These are phyloP conservation scores for Rhynchopsitta pachyrhyncha DNA, from an alignment of 2,113 vertebrate genomes.

Conservation along the genomic window DNA sequence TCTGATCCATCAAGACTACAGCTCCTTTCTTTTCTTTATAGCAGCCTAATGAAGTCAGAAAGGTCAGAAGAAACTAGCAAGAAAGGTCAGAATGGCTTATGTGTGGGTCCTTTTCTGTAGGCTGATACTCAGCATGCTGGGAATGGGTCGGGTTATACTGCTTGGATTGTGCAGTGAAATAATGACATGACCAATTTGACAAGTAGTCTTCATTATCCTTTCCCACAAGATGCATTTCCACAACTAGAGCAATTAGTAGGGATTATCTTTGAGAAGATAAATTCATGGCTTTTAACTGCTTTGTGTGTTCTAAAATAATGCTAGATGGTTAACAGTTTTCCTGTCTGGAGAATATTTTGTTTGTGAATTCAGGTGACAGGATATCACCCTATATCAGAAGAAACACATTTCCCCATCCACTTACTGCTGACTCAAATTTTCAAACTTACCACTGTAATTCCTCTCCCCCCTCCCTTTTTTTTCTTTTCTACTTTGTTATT, in stretches of 20 bases:
- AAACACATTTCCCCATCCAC: neutral
- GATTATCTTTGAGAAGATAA: constrained; percentile 48
- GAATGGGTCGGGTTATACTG: neutral
- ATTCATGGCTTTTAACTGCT: constrained; percentile 33
- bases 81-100: constrained; percentile 50
- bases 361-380: neutral
- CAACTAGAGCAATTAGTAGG: constrained; percentile 45
- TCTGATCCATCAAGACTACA: constrained; percentile 44
- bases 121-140: constrained; percentile 37
- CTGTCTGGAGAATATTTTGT: neutral
- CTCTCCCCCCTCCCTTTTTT: neutral
- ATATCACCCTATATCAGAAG: neutral
- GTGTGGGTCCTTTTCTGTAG: neutral
- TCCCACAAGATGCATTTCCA: constrained; percentile 50
- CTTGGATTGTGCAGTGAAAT: constrained; percentile 48
- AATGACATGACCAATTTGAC: constrained; percentile 62
- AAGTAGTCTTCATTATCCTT: constrained; percentile 61
- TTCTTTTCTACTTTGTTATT: neutral
- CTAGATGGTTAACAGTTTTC: constrained; percentile 28
- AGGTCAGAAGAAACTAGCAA: constrained; percentile 48
- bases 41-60: constrained; percentile 49
- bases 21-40: constrained; percentile 33
- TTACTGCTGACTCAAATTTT: constrained; percentile 8
- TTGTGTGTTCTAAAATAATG: constrained; percentile 36
- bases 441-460: neutral